Evolutionary conservation across 1,140 invertebrate genomes (phyloP), one percentile per base, ranked within the genome.

Genomic region (Cataglyphis hispanica): DNA sequence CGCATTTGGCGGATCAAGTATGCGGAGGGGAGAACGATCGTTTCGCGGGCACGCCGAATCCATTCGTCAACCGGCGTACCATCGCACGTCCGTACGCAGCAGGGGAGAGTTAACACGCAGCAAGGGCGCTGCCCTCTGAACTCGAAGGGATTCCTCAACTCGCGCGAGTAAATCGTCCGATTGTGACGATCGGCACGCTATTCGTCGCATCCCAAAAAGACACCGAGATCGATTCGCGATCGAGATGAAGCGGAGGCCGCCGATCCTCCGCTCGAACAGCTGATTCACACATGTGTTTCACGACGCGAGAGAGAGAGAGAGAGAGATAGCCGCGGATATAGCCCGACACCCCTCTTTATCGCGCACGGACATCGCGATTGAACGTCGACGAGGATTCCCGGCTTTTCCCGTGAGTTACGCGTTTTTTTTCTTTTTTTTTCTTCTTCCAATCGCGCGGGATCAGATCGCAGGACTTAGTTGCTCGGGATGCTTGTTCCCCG

Each of bases 101-200:
- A 61, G 93, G 93, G 90, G 91, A 91, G 92, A 94, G 92, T 93
- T 93, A 93, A 91, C 92, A 91, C 93, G 78, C 92, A 93, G 93
- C 93, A 89, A 93, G 93, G 88, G 91, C 90, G 92, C 91, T 93
- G 92, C 90, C 91, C 91, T 92, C 84, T 93, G 92, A 93, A 92
- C 93, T 84, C 85, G 34, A 70, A 86, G 72, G 89, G 86, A 92
- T 92, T 91, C 87, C 89, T 93, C 89, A 89, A 78, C 56, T 80
- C 53, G 61, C 31, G 61, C 72, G 85, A 93, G 88, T 92, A 91
- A 92, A 93, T 92, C 91, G 90, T 50, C 83, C 76, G 67, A 25
- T 27, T 53, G 13, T 8, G 78, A 81, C 13, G 64, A 81, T 81
- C 78, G 50, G 34, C 34, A 37, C 53, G 43, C 50, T 72, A 72